Conservation (phyloP, 2,888 invertebrate genomes). For the Lochmaea crataegi region DNA sequence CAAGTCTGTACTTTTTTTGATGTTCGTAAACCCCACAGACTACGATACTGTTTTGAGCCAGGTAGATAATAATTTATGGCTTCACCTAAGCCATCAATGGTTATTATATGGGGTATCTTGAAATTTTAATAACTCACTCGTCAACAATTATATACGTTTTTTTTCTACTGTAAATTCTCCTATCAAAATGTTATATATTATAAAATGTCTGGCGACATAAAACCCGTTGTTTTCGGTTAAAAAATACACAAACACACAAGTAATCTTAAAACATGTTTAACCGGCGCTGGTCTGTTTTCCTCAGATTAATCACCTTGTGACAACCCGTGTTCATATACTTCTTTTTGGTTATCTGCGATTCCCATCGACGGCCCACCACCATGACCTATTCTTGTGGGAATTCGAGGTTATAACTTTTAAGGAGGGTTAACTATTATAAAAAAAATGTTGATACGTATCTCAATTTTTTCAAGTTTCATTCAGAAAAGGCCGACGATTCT, state of each 20-base stretch:
- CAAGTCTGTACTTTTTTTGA: too few relatives aligned
- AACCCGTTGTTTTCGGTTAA: not conserved
- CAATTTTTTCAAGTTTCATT: conserved; percentile 17
- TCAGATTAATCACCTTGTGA: conserved; percentile 13
- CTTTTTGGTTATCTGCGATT: not conserved
- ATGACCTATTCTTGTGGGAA: conserved; percentile 14
- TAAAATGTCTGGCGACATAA: not conserved
- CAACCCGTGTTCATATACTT: not conserved
- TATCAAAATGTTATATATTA: not conserved
- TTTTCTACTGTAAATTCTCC: too few relatives aligned
- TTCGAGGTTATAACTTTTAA: not conserved
- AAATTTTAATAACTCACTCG: too few relatives aligned
- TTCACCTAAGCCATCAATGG: too few relatives aligned
- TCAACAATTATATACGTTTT: too few relatives aligned
- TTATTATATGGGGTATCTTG: too few relatives aligned
- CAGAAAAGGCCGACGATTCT: conserved; percentile 16
- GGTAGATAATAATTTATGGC: too few relatives aligned
- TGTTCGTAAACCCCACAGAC: too few relatives aligned
- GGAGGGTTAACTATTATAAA: not conserved
- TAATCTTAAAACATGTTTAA: conserved; percentile 6
- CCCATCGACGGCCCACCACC: conserved; percentile 11
- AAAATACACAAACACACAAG: not conserved
- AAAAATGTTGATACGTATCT: conserved; percentile 7
- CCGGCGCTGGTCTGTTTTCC: not conserved
- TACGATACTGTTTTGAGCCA: too few relatives aligned